phyloP scores from a whole-genome alignment of 2,888 invertebrate species.

The Platycheirus rosarum region DNA sequence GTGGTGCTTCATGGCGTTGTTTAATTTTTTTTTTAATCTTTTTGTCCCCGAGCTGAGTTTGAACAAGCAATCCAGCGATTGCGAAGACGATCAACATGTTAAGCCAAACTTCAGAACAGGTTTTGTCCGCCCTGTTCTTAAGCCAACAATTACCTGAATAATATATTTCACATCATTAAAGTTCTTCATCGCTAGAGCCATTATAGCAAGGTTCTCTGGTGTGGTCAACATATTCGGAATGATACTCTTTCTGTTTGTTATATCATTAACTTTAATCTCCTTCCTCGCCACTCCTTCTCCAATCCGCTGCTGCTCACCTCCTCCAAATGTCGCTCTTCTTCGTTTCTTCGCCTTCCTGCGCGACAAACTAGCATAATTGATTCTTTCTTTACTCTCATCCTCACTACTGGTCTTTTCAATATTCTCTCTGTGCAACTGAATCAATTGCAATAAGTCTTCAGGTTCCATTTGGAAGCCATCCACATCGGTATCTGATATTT shows the following conservation, averaged over 20 bases:
- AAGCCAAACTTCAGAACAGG: too few species aligned
- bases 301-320: conserved; percentile 67
- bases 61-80: too few species aligned
- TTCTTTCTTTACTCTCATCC: conserved; percentile 79
- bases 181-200: conserved; percentile 89
- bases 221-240: conserved; percentile 87
- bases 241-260: conserved; percentile 75
- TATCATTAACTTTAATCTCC: conserved; percentile 32
- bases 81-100: too few species aligned
- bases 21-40: too few species aligned
- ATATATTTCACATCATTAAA: conserved; percentile 90
- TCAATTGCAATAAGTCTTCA: conserved; percentile 79
- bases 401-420: conserved; percentile 80
- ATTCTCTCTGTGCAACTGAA: conserved; percentile 78
- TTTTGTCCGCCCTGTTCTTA: too few species aligned
- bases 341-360: conserved; percentile 79
- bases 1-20: too few species aligned
- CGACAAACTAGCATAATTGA: conserved; percentile 78
- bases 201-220: conserved; percentile 88
- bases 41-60: too few species aligned
- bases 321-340: conserved; percentile 79
- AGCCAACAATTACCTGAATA: conserved; percentile 88
- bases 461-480: conserved; percentile 76
- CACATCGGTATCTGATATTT: conserved; percentile 76
- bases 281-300: conserved; percentile 31